Evolutionary conservation across 1,140 invertebrate species (phyloP).

Genomic region (Apis laboriosa): DNA sequence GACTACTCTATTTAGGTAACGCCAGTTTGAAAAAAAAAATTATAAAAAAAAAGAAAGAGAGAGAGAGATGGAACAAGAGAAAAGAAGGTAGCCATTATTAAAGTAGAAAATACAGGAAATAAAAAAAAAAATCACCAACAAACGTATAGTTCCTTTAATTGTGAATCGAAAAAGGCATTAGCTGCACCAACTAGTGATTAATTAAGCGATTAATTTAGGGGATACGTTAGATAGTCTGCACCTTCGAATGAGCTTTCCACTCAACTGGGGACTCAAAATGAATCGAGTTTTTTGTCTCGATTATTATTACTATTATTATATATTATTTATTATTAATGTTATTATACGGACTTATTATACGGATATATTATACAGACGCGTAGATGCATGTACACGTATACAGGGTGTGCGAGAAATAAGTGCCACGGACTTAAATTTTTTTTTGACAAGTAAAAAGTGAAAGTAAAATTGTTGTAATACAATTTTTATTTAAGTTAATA

Average conservation of each 20-base stretch:
- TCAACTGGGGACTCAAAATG: conserved; percentile 54
- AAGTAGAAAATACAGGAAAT: background rate
- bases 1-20: conserved; percentile 24
- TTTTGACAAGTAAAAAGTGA: background rate
- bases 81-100: background rate
- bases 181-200: conserved; percentile 41
- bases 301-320: conserved; percentile 33
- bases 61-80: background rate
- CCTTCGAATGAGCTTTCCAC: conserved; percentile 47
- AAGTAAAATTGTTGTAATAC: background rate
- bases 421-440: background rate
- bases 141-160: conserved; percentile 44
- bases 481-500: background rate
- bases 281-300: conserved; percentile 23
- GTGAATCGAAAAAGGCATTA: conserved; percentile 43
- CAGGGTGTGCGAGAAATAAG: conserved; percentile 11
- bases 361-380: conserved; percentile 27
- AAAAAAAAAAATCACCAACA: conserved; percentile 20
- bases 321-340: conserved; percentile 32
- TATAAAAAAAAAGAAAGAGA: background rate
- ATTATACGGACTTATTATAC: conserved; percentile 44
- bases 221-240: conserved; percentile 23
- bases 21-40: background rate
- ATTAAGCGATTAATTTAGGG: conserved; percentile 11
- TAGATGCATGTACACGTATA: conserved; percentile 13